phyloP scores from a whole-genome alignment of 2,113 vertebrate genomes.

The Corynorhinus townsendii region DNA sequence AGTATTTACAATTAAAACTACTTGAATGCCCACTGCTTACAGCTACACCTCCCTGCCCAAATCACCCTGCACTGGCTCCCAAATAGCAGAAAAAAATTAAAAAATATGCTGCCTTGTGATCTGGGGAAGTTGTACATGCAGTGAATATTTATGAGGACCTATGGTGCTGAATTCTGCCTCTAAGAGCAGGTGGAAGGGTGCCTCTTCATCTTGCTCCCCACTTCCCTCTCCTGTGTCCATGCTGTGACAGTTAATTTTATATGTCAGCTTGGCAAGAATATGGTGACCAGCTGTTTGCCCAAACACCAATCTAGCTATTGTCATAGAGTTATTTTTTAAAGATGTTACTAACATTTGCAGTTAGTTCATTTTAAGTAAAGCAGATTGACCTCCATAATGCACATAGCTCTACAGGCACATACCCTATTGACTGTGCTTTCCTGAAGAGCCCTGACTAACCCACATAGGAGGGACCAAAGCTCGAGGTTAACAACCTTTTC shows the following conservation, averaged over 20 bases:
- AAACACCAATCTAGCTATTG: neutral
- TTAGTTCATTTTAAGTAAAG: neutral
- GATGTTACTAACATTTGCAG: neutral
- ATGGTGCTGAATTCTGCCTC: no score
- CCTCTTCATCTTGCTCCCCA: fast-evolving
- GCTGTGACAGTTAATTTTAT: no score
- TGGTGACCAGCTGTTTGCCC: neutral
- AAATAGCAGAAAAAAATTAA: neutral
- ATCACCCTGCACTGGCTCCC: neutral
- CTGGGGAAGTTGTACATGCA: neutral
- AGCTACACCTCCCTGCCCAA: no score
- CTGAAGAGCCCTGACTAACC: neutral
- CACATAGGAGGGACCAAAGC: neutral
- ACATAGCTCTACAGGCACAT: neutral
- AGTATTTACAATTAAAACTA: neutral
- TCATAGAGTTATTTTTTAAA: neutral
- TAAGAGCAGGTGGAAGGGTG: no score
- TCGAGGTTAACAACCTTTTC: neutral
- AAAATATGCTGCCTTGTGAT: neutral
- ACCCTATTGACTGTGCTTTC: neutral
- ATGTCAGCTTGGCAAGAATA: neutral
- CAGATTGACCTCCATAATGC: neutral
- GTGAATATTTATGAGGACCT: no score
- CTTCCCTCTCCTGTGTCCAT: neutral
- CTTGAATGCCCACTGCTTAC: neutral